Evolutionary conservation across 2,797 vertebrate species (phyloP).

Genomic region (Scarus forsteni): DNA sequence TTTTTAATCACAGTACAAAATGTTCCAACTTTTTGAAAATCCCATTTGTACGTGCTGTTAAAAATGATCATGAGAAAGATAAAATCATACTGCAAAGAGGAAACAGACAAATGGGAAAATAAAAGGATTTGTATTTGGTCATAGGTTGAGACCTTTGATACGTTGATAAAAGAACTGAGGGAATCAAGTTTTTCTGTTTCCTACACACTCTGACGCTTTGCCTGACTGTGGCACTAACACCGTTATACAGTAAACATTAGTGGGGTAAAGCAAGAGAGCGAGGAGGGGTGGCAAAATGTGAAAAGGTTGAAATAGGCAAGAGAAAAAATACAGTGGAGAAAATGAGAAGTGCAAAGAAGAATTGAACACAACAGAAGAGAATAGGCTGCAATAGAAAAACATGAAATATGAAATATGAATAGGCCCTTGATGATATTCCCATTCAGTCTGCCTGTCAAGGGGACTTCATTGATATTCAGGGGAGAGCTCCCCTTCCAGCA

Average conservation of each 20-base stretch:
- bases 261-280: conserved; percentile 36
- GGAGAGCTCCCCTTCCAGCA: conserved; percentile 63
- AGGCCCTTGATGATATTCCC: conserved; percentile 76
- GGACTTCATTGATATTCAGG: conserved; percentile 78
- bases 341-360: conserved; percentile 60
- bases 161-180: conserved; percentile 33
- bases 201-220: conserved; percentile 16
- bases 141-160: conserved; percentile 45
- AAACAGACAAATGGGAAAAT: conserved; percentile 8
- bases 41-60: conserved; percentile 6
- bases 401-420: conserved; percentile 77
- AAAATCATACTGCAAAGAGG: conserved; percentile 23
- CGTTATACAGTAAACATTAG: conserved; percentile 61
- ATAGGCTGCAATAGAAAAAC: conserved; percentile 72
- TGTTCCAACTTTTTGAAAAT: neutral
- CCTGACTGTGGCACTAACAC: conserved; percentile 17
- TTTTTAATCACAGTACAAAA: too few relatives aligned
- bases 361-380: conserved; percentile 68
- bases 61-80: conserved; percentile 23
- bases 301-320: conserved; percentile 53
- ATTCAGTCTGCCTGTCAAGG: conserved; percentile 76
- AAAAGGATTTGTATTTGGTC: conserved; percentile 49
- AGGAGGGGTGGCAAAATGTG: conserved; percentile 22
- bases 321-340: conserved; percentile 27
- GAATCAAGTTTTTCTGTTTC: conserved; percentile 43